Base-by-base conservation (phyloP, 2,113 vertebrate genomes). In the Equus quagga region DNA sequence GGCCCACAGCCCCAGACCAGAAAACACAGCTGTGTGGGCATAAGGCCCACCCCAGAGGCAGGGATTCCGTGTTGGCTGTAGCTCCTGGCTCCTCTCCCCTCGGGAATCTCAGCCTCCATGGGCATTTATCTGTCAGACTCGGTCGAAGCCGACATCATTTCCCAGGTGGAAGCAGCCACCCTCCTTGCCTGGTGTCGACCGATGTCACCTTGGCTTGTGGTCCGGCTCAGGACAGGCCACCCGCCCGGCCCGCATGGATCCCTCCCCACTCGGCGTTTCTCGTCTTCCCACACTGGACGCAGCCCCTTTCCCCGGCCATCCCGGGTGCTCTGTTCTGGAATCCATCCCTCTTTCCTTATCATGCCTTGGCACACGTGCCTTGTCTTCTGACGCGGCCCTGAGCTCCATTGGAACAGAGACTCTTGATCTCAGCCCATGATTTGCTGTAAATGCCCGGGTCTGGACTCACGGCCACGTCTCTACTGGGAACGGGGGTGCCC, bases 391-490 rank as follows among this genome's bases (percentile, higher is more conserved):
- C 21, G 26, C 8, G 12, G 18, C 10, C 1, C 0, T 7, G 24
- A 46, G 62, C 21, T 14, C 56, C 15, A 9, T 36, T 46, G 51
- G 72, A 36, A 23, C 36, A 26, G 8, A 78, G 89, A 14, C 69
- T 19, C 8, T 12, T 21, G 8, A 28, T 4, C 6, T 26, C 28
- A 2, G 51, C 62, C 24, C 8, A 60, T 58, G 41, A 9, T 11
- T 33, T 9, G 12, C 56, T 7, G 0, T 56, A 41, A 3, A 14
- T 4, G 75, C 51, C 1, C 15, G 3, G 0, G 4, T 24, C 12
- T 1, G 6, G 44, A 13, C 60, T 36, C 15, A 11, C 21, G 36
- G 41, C 44, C 33, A 1, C 33, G 19, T 46, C 1, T 2, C 44
- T 44, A 6, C 3, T 2, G 13, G 46, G 69, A 28, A 4, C 8